Base-by-base conservation (phyloP, 2,888 invertebrate genomes). In the Rugalucina vietnamica region DNA sequence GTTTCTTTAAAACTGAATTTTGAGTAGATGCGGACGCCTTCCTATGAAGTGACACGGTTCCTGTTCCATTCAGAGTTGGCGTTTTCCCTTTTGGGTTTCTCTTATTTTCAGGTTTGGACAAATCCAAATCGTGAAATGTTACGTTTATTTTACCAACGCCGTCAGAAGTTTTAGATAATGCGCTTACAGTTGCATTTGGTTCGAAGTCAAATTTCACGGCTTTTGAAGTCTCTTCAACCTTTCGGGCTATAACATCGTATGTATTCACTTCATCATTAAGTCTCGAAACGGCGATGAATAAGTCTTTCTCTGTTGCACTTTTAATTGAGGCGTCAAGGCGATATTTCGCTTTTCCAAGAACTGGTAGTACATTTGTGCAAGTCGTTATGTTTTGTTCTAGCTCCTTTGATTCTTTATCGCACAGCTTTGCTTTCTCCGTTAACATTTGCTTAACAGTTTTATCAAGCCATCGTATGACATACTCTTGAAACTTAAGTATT, bases 291-390 rank as follows among this genome's bases (percentile, higher is more conserved):
- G 65, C 34, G 21, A 65, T 65, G 34, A 65, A 65, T 18, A 65
- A 34, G 34, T 65, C 65, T 1, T 65, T 65, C 34, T 65, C 65
- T 1, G 65, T 34, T 18, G 65, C 32, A 32, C 3, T 65, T 24
- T 65, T 32, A 8, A 29, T 34, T 65, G 65, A 34, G 10, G 32
- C 10, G 21, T 65, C 34, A 18, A 65, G 21, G 34, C 65, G 65
- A 34, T n/a, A 32, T 18, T 34, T 65, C 21, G 65, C 65, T 24
- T 65, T 65, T 12, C 18, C 32, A 27, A 65, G 10, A 65, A 65
- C 65, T 34, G 65, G 65, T 65, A 65, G 21, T 34, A 65, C 65
- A n/a, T 65, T 65, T 34, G 65, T 65, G 34, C 65, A 65, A 8
- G 65, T 65, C 1, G 34, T 65, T 65, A 65, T 65, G 18, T 65